These are phyloP conservation scores for Megaleporinus macrocephalus DNA, from an alignment of 2,113 vertebrate species.

Conservation along the genomic window DNA sequence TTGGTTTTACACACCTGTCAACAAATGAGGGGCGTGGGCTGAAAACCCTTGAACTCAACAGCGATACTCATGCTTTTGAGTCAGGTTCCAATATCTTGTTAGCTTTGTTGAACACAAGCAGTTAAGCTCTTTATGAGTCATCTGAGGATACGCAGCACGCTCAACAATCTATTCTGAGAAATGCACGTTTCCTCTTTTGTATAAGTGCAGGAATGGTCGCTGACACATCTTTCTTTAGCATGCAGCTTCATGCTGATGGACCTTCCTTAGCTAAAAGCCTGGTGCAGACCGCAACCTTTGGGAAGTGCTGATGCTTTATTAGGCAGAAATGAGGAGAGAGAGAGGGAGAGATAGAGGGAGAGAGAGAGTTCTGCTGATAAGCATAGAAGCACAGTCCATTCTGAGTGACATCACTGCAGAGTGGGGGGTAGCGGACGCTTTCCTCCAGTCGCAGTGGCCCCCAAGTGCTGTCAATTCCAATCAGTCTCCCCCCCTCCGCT, in stretches of 20 bases:
- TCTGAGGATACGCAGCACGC: neutral
- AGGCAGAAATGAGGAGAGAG: neutral
- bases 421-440: neutral
- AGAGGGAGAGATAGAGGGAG: neutral
- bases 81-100: too few relatives aligned
- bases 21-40: too few relatives aligned
- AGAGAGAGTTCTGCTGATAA: neutral
- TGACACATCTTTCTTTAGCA: neutral
- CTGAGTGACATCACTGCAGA: neutral
- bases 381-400: conserved; percentile 4
- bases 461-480: conserved; percentile 34
- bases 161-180: neutral
- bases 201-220: neutral
- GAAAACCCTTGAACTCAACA: too few relatives aligned
- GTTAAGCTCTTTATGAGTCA: neutral
- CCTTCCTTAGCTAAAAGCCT: neutral
- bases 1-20: too few relatives aligned
- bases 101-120: neutral
- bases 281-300: neutral
- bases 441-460: neutral
- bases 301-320: neutral
- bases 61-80: too few relatives aligned
- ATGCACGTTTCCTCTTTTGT: neutral
- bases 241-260: neutral
- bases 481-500: conserved; percentile 1